Conservation (phyloP, 92 coral and sea anemone genomes). For the Umimayanthus chanpuru region DNA sequence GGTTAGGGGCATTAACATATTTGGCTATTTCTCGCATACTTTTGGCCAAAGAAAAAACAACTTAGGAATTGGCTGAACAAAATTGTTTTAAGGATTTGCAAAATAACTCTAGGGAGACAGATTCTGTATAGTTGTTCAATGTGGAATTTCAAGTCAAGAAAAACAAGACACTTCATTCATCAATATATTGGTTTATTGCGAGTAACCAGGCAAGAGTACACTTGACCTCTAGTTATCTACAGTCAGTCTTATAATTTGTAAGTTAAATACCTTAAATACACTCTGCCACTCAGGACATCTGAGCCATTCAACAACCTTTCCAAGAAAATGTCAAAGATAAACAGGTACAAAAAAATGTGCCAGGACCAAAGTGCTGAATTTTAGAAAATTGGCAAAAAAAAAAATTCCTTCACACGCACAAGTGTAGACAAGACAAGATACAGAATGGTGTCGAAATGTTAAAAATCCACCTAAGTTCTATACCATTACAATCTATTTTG, state of each 20-base stretch:
- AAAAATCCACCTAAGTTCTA: neutral
- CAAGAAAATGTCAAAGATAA: constrained; percentile 16
- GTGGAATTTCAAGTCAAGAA: no score
- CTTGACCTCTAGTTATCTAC: neutral
- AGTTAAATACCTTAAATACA: constrained; percentile 15
- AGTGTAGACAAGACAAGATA: neutral
- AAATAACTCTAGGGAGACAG: no score
- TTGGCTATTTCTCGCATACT: no score
- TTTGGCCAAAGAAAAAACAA: no score
- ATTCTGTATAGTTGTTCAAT: no score
- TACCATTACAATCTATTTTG: neutral
- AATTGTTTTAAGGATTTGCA: no score
- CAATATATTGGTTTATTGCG: constrained; percentile 18
- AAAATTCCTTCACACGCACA: neutral
- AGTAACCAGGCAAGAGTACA: constrained; percentile 5
- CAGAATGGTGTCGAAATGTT: neutral
- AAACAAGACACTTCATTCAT: neutral
- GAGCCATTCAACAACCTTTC: constrained; percentile 22
- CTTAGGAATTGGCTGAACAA: no score
- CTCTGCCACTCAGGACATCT: neutral
- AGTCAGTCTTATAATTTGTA: constrained; percentile 1
- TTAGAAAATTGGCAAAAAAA: constrained; percentile 10
- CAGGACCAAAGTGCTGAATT: constrained; percentile 1
- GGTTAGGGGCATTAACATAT: no score
- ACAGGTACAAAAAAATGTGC: constrained; percentile 15